Evolutionary conservation across 2,797 vertebrate species (phyloP), one percentile per base, ranked within the genome.

Genomic region (Myripristis jacobus): DNA sequence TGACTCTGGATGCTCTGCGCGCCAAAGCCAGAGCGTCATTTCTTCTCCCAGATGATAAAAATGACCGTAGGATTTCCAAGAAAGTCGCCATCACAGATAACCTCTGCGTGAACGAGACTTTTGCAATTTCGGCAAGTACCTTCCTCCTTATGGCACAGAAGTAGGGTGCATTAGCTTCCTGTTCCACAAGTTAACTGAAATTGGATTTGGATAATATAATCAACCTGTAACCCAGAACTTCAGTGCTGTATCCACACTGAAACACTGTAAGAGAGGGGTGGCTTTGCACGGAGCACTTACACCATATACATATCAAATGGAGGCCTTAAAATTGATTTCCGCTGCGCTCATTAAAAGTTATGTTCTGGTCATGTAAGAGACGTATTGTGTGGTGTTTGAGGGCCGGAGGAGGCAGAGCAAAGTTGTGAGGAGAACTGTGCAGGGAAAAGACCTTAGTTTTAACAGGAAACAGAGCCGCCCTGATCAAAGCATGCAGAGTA

Each of bases 81-180:
- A 92, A 57, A 16, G 79, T 94, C 78, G 81, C 22, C 44, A 85
- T 97, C 71, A 87, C 4, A 58, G 84, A 92, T 8, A 52, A 68
- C 29, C 66, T 94, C 81, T 95, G 92, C 90, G 80, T 56, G 18
- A 86, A 91, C 4, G 94, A 96, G 77, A 91, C 75, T 91, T 97
- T 99, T 93, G 95, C 96, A 92, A 97, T 98, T 96, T 96, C 95
- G 96, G 98, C 92, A 97, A 98, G 97, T 96, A 94, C 94, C 95
- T 93, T 92, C 87, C 90, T 88, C 88, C 82, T 90, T 77, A 64
- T 74, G 48, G 29, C 48, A 21, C 25, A 2, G 50, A 73, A 43
- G 1, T 52, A 8, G 24, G 22, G 22, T 27, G 3, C 22, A 18
- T 54, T 29, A 8, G 52, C 13, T 48, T 48, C 22, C 19, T 10